Percentiles rank a stretch among this genome's conserved stretches.
Conservation (phyloP, 2,113 vertebrate genomes). For the Muntiacus muntjak region DNA sequence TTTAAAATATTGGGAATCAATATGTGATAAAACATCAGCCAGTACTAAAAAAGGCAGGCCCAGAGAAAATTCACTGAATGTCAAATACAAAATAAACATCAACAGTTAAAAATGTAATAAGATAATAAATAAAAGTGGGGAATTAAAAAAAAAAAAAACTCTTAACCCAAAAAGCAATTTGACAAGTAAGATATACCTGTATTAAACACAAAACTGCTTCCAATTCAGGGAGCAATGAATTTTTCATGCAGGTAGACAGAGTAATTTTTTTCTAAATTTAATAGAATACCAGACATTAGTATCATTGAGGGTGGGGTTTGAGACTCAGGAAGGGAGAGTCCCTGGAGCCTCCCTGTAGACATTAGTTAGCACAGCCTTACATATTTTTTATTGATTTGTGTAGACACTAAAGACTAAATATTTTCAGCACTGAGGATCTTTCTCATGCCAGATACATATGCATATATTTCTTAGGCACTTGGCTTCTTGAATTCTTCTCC, state of each 20-base stretch:
- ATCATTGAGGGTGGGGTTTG: neutral
- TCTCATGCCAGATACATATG: slow-evolving; percentile 30
- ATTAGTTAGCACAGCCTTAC: slow-evolving; percentile 42
- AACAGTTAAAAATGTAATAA: slow-evolving; percentile 75
- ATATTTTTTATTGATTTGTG: slow-evolving; percentile 50
- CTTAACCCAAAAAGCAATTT: slow-evolving; percentile 67
- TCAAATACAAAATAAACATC: slow-evolving; percentile 81
- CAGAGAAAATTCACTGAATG: slow-evolving; percentile 79
- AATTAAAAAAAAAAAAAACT: slow-evolving; percentile 64
- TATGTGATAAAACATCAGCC: slow-evolving; percentile 82
- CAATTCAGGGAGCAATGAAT: slow-evolving; percentile 43
- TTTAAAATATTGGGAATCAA: slow-evolving; percentile 86
- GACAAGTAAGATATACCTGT: slow-evolving; percentile 57
- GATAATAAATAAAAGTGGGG: slow-evolving; percentile 75
- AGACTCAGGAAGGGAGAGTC: neutral
- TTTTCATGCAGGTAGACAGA: slow-evolving; percentile 57
- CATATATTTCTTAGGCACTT: neutral
- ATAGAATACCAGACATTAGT: slow-evolving; percentile 48
- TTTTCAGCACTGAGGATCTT: neutral
- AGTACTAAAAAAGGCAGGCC: slow-evolving; percentile 75
- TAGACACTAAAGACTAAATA: slow-evolving; percentile 43
- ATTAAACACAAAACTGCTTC: slow-evolving; percentile 63
- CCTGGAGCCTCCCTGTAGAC: neutral
- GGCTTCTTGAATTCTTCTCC: neutral
- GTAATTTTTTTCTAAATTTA: slow-evolving; percentile 68